These are phyloP conservation scores for Jaculus jaculus DNA, from an alignment of 2,113 vertebrate genomes.

Conservation along the genomic window DNA sequence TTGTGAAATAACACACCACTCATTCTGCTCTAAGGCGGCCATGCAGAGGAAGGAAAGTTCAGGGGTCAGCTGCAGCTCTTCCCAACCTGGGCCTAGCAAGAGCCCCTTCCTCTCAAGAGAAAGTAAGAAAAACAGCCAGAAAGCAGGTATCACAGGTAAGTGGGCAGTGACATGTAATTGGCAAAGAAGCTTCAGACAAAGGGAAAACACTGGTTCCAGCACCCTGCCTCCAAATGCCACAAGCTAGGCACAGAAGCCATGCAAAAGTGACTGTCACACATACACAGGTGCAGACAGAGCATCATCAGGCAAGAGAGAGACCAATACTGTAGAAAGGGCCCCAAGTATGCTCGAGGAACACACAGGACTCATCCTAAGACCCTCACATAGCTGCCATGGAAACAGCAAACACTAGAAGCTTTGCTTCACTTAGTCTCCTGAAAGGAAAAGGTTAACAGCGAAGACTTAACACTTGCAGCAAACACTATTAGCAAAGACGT, in stretches of 20 bases:
- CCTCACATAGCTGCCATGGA: too few species aligned
- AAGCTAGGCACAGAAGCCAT: constrained; percentile 55
- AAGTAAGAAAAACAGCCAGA: constrained; percentile 51
- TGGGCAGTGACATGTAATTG: background rate
- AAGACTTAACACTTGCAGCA: too few species aligned
- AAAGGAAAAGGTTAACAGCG: too few species aligned
- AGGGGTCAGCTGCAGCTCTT: too few species aligned
- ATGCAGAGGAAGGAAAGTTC: too few species aligned
- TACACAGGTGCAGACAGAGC: constrained; percentile 10
- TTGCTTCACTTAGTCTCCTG: too few species aligned
- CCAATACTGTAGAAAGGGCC: constrained; percentile 54
- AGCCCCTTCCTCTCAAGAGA: too few species aligned
- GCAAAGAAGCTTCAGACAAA: constrained; percentile 43
- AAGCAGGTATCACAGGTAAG: constrained; percentile 27
- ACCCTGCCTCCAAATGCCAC: constrained; percentile 61
- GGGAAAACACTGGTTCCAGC: constrained; percentile 53
- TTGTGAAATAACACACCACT: too few species aligned
- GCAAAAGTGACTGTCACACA: constrained; percentile 71
- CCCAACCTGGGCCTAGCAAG: too few species aligned
- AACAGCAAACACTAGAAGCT: constrained; percentile 73
- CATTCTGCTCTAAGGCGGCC: too few species aligned
- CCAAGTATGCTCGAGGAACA: constrained; percentile 65
- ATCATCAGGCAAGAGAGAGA: background rate
- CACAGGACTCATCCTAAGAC: constrained; percentile 43
- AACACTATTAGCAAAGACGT: too few species aligned